A percentile compares a stretch with the other conserved stretches of the same genome.
These are phyloP conservation scores for Limonius californicus DNA, from an alignment of 1,140 invertebrate species.

Conservation along the genomic window DNA sequence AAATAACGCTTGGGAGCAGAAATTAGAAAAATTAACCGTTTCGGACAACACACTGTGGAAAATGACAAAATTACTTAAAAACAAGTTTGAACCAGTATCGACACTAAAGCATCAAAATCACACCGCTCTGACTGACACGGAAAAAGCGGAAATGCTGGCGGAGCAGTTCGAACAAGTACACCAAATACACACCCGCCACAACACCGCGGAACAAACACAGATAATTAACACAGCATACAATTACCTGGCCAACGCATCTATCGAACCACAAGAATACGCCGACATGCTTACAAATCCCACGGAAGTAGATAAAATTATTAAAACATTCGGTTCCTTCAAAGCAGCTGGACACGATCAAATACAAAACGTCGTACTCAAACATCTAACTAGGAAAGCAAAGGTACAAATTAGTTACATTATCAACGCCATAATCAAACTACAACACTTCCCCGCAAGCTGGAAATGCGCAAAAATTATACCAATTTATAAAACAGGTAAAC, in stretches of 20 bases:
- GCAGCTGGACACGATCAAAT: neutral
- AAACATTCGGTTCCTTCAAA: neutral
- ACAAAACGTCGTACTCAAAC: neutral
- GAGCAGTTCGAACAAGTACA: neutral
- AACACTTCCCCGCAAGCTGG: conserved; percentile 39
- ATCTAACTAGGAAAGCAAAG: neutral
- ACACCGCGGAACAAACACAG: neutral
- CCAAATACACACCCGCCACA: neutral
- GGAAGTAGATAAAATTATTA: neutral
- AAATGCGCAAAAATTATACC: conserved; percentile 44
- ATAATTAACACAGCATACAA: neutral
- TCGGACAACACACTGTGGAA: neutral
- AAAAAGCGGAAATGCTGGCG: neutral
- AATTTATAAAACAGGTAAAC: conserved; percentile 46
- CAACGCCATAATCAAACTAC: conserved; percentile 33
- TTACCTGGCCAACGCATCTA: neutral
- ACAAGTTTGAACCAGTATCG: neutral
- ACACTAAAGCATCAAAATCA: neutral
- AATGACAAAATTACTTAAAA: neutral
- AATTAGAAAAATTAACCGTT: too few relatives aligned
- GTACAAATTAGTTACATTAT: conserved; percentile 18
- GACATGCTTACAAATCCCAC: neutral
- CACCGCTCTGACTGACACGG: neutral
- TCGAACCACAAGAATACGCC: too few relatives aligned
- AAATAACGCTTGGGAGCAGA: too few relatives aligned